Conservation (phyloP, 2,888 invertebrate genomes). For the Sphecodes monilicornis region DNA sequence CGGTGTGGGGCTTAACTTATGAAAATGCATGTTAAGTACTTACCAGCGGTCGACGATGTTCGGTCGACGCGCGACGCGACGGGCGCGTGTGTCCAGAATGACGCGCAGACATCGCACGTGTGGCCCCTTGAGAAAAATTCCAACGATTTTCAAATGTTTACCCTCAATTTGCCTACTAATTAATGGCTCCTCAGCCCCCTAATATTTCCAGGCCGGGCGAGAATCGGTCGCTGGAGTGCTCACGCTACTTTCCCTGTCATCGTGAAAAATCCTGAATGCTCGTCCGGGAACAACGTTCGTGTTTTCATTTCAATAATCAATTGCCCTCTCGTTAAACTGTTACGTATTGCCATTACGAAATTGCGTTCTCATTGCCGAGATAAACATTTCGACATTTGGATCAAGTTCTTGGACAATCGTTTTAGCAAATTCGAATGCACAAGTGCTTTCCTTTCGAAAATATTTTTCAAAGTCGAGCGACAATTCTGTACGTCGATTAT, state of each 20-base stretch:
- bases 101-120: slow-evolving; percentile 37
- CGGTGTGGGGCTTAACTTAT: slow-evolving; percentile 49
- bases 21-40: slow-evolving; percentile 69
- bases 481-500: too few relatives aligned
- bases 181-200: slow-evolving; percentile 41
- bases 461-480: too few relatives aligned
- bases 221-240: background rate
- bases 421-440: background rate
- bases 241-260: slow-evolving; percentile 32
- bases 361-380: background rate
- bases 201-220: slow-evolving; percentile 14
- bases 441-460: too few relatives aligned
- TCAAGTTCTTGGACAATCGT: background rate
- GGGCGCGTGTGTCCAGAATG: slow-evolving; percentile 27
- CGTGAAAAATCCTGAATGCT: background rate
- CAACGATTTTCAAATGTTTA: slow-evolving; percentile 57
- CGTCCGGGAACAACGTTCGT: background rate
- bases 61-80: too few relatives aligned
- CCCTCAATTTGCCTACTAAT: slow-evolving; percentile 60
- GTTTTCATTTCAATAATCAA: background rate
- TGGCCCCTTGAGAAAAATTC: slow-evolving; percentile 46
- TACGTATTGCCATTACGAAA: slow-evolving; percentile 17
- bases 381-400: too few relatives aligned
- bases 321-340: background rate
- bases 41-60: slow-evolving; percentile 38